These are phyloP conservation scores for Hemicordylus capensis DNA, from an alignment of 2,113 vertebrate genomes.

Conservation along the genomic window DNA sequence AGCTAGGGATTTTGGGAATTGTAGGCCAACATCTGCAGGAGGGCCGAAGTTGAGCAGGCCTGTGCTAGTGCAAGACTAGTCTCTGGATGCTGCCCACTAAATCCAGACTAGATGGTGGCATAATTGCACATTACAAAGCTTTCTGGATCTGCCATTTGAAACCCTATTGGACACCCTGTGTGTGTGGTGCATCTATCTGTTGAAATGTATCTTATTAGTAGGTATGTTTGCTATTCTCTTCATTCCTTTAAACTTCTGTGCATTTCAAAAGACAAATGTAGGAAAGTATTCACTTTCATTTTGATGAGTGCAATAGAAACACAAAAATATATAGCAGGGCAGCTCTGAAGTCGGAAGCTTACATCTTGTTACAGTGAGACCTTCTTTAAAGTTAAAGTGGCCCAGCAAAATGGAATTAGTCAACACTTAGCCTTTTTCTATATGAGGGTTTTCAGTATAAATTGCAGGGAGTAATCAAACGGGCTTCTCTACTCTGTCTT, in stretches of 20 bases:
- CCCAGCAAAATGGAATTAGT: background rate
- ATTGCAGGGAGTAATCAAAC: background rate
- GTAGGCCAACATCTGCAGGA: no score
- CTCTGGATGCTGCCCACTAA: no score
- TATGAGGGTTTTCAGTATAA: background rate
- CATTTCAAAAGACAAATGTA: background rate
- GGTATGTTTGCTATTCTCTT: background rate
- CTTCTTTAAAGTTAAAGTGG: background rate
- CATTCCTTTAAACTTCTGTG: fast-evolving
- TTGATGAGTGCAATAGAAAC: background rate
- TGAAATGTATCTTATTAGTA: no score
- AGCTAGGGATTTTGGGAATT: no score
- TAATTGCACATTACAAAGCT: background rate
- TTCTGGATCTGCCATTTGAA: conserved; percentile 34
- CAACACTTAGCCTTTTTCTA: background rate
- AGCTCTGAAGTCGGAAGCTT: background rate
- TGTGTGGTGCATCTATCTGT: no score
- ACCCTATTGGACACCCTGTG: background rate
- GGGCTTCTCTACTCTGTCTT: background rate
- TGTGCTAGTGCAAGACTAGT: no score
- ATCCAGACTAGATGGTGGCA: background rate
- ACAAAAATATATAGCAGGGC: conserved; percentile 4
- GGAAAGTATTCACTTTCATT: background rate
- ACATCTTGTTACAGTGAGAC: background rate
- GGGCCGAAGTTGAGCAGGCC: no score